Evolutionary conservation across 2,888 invertebrate genomes (phyloP).

Genomic region (Ganaspis brasiliensis): DNA sequence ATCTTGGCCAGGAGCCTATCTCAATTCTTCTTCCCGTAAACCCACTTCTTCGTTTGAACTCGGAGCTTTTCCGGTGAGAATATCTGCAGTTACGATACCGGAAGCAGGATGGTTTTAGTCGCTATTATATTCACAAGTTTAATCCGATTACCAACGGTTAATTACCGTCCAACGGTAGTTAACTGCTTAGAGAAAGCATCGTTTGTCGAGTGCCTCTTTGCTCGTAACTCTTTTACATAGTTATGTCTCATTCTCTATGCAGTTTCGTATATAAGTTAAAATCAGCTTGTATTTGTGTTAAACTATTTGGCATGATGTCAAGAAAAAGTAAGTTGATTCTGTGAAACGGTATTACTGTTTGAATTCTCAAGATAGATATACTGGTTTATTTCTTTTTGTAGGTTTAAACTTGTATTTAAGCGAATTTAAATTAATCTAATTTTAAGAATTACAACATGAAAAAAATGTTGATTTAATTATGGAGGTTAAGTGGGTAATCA

Average conservation of each 20-base stretch:
- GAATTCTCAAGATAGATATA: too few relatives aligned
- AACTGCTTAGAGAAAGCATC: background rate
- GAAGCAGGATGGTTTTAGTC: constrained; percentile 32
- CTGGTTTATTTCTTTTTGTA: too few relatives aligned
- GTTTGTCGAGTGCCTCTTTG: background rate
- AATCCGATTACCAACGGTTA: constrained; percentile 54
- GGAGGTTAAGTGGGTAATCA: too few relatives aligned
- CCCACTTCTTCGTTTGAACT: constrained; percentile 20
- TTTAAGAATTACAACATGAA: too few relatives aligned
- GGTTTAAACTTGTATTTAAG: too few relatives aligned
- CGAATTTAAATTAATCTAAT: too few relatives aligned
- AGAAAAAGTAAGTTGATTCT: too few relatives aligned
- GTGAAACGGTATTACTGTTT: too few relatives aligned
- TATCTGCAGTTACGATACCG: constrained; percentile 34
- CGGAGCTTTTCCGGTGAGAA: constrained; percentile 14
- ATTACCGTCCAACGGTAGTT: constrained; percentile 46
- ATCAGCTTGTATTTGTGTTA: background rate
- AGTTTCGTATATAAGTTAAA: background rate
- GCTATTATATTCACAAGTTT: constrained; percentile 51
- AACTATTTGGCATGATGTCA: background rate
- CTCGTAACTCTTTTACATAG: constrained; percentile 13
- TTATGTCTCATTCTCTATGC: background rate
- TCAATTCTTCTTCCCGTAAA: constrained; percentile 25
- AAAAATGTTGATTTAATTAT: too few relatives aligned
- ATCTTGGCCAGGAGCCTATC: constrained; percentile 34